Base-by-base conservation (phyloP, 2,888 invertebrate species). In the Sinhomidia bicolor region DNA sequence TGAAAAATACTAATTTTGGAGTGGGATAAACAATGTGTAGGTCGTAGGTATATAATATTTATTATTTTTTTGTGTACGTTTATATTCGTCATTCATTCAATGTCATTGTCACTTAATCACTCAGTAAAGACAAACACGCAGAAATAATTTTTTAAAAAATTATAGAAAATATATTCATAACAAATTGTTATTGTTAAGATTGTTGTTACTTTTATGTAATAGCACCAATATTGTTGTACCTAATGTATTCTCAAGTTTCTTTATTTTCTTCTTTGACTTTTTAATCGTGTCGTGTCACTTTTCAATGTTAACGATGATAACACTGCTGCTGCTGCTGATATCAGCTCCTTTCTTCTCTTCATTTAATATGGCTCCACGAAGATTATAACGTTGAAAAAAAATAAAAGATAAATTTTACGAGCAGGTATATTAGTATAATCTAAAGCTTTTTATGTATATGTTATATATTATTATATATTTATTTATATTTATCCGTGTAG, bases 141-240 rank as follows among this genome's bases (percentile, higher is more conserved):
- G 44, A 5, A 51, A 51, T n/a, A n/a, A n/a, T n/a, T n/a, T n/a
- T n/a, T n/a, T n/a, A 51, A 51, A 14, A 51, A 47, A 47, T 47
- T 7, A 14, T 7, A 12, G 2, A 47, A 12, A 47, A 47, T 7
- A 57, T 57, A 57, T 23, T 12, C 9, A 57, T 57, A 51, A 51
- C 51, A n/a, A 51, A 5, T 14, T 51, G 12, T n/a, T n/a, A 14
- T n/a, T 57, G 20, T 57, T 23, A 7, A 5, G 23, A 57, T 57
- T 57, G 20, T 20, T n/a, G 12, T 5, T 14, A 7, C 23, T 60
- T 23, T 60, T 60, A 26, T 26, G 44, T 62, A 29, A 62, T 62
- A 62, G 62, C 62, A 62, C 62, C 62, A 62, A 62, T 29, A 29
- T 26, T 10, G 29, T 62, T 62, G 62, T 62, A 62, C 62, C 62